These are phyloP conservation scores for Melinaea menophilus DNA, from an alignment of 2,888 invertebrate species.

Conservation along the genomic window DNA sequence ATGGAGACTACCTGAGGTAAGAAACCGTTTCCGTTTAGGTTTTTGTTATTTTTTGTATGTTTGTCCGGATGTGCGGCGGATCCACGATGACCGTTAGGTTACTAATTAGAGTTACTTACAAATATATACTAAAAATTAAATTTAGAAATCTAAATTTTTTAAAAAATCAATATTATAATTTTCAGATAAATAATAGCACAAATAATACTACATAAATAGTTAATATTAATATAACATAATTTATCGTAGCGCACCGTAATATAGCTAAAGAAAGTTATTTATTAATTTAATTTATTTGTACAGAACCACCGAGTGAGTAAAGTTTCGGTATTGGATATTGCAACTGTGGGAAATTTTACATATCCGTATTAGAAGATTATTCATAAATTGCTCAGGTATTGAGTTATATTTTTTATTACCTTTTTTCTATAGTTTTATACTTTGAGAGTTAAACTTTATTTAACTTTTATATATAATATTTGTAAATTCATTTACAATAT, in stretches of 20 bases:
- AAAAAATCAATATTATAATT: too few species aligned
- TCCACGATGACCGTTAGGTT: slow-evolving; percentile 64
- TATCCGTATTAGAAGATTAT: background rate
- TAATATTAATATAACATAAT: too few species aligned
- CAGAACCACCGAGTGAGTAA: slow-evolving; percentile 11
- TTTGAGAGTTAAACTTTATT: too few species aligned
- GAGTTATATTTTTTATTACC: too few species aligned
- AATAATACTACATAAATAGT: too few species aligned
- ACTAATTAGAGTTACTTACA: slow-evolving; percentile 35
- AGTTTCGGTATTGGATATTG: background rate
- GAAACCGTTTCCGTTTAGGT: slow-evolving; percentile 47
- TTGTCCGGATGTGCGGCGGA: slow-evolving; percentile 67
- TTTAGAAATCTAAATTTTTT: too few species aligned
- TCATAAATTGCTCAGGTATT: background rate
- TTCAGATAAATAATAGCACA: too few species aligned
- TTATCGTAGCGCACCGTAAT: too few species aligned
- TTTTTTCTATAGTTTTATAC: too few species aligned
- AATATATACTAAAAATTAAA: background rate
- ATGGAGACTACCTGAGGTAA: slow-evolving; percentile 64
- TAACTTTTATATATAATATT: too few species aligned
- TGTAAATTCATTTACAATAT: too few species aligned
- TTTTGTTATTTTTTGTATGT: slow-evolving; percentile 44
- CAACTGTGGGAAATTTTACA: slow-evolving; percentile 31
- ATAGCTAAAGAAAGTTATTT: background rate
- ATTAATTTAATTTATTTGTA: background rate